Evolutionary conservation across 2,113 vertebrate species (phyloP), one percentile per base, ranked within the genome.

Genomic region (Eira barbara): DNA sequence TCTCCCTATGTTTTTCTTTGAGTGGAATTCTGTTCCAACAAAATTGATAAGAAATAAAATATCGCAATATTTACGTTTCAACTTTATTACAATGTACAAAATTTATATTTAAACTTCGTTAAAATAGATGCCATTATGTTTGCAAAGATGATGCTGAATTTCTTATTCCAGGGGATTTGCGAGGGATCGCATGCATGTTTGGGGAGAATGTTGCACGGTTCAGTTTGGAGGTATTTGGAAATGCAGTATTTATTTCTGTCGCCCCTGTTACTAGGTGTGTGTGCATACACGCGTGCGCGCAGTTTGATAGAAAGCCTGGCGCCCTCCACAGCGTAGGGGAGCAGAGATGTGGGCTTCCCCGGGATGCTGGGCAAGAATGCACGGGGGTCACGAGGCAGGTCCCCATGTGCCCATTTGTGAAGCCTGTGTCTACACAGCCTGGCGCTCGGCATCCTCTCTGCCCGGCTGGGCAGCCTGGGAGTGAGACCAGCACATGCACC

Each of bases 361-460:
- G 2, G 4, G 29, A 20, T 8, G 25, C 49, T 4, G 55, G 11
- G 20, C 25, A 47, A 4, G 14, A 49, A 7, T 5, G 20, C 27
- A 13, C 1, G 20, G 25, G 14, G 25, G 39, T 34, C 1, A 21
- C 11, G 59, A 39, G 8, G 14, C 2, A 0, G 18, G 21, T 27
- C 11, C 36, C 49, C 6, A 17, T 3, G 12, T 17, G 9, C 29
- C 15, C 34, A 21, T 21, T 21, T 5, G 31, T 47, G 69, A 42
- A 79, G 29, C 5, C 17, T 65, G 12, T 29, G 15, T 11, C 25
- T 74, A 14, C 12, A 15, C 29, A 4, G 59, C 11, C 52, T 3
- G 0, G 20, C 13, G 10, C n/a, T 2, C 0, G 2, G 21, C 52
- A 1, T 20, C 52, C 4, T 27, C 34, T 42, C 36, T 49, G 25